Percentiles rank a stretch among this genome's conserved stretches.
These are phyloP conservation scores for Cordilura impudica DNA, from an alignment of 2,888 invertebrate species.

Conservation along the genomic window DNA sequence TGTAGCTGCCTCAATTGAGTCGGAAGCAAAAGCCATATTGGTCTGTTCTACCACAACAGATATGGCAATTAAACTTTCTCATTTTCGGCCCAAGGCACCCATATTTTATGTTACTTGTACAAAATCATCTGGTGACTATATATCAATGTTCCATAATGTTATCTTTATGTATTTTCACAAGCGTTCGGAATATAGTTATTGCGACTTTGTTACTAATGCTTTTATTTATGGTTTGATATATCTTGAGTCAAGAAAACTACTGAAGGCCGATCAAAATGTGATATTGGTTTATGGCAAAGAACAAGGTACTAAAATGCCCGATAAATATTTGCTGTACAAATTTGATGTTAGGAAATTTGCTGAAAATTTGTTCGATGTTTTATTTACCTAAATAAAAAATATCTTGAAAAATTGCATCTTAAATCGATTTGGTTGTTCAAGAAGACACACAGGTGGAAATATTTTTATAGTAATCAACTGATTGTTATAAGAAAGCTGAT, in stretches of 20 bases:
- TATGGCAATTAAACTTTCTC: slow-evolving; percentile 73
- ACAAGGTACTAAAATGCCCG: slow-evolving; percentile 65
- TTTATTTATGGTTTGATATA: slow-evolving; percentile 69
- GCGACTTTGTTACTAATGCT: slow-evolving; percentile 65
- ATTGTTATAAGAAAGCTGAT: too few species aligned
- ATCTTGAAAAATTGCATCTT: too few species aligned
- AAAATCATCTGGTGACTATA: slow-evolving; percentile 68
- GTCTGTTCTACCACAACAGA: slow-evolving; percentile 70
- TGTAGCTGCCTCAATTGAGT: slow-evolving; percentile 69
- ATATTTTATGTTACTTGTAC: slow-evolving; percentile 71
- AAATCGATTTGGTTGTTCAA: too few species aligned
- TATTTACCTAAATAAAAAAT: slow-evolving; percentile 47
- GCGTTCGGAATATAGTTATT: neutral
- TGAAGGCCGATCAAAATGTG: slow-evolving; percentile 63
- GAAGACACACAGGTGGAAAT: too few species aligned
- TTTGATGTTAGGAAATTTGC: slow-evolving; percentile 65
- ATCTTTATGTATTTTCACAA: slow-evolving; percentile 67
- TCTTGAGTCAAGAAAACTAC: slow-evolving; percentile 62
- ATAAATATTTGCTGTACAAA: slow-evolving; percentile 70
- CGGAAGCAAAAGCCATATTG: slow-evolving; percentile 69
- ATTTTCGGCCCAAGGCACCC: slow-evolving; percentile 71
- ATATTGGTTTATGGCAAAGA: slow-evolving; percentile 69
- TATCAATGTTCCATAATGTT: slow-evolving; percentile 70
- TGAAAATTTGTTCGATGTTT: slow-evolving; percentile 62
- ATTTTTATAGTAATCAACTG: too few species aligned